These are phyloP conservation scores for Cassiopea andromeda DNA, from an alignment of 30 jellyfish, hydroid and myxozoan species.

Conservation along the genomic window DNA sequence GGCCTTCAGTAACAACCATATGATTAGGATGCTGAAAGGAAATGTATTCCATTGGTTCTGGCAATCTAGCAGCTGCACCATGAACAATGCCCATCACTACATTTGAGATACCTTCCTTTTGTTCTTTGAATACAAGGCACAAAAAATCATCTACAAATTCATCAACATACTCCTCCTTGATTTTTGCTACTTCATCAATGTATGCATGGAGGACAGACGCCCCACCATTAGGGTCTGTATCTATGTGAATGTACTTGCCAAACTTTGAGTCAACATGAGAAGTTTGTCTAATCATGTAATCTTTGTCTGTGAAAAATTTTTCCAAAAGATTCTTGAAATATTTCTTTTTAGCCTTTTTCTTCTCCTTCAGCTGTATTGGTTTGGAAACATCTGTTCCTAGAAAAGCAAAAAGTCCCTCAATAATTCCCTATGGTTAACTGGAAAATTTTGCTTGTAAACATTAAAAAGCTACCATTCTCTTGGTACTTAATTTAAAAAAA, in stretches of 20 bases:
- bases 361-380: neutral
- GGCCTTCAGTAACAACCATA: constrained; percentile 88
- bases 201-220: constrained; percentile 94
- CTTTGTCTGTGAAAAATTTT: constrained; percentile 83
- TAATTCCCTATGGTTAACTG: no score
- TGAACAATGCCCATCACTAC: constrained; percentile 96
- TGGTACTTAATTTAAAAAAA: no score
- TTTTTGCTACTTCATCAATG: constrained; percentile 89
- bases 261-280: constrained; percentile 61
- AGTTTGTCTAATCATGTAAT: constrained; percentile 64
- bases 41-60: constrained; percentile 89
- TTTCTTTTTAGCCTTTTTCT: constrained; percentile 40
- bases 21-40: constrained; percentile 70
- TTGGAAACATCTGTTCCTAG: constrained; percentile 17
- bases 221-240: constrained; percentile 95
- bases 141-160: constrained; percentile 92
- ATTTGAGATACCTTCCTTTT: constrained; percentile 79
- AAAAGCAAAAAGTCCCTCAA: neutral
- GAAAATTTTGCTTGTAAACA: neutral
- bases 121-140: constrained; percentile 72
- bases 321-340: constrained; percentile 78
- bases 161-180: constrained; percentile 87
- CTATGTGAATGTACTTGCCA: constrained; percentile 88
- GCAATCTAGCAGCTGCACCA: constrained; percentile 87
- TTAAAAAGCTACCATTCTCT: neutral